phyloP scores from a whole-genome alignment of 2,113 vertebrate species.

The Calyptommatus sinebrachiatus region DNA sequence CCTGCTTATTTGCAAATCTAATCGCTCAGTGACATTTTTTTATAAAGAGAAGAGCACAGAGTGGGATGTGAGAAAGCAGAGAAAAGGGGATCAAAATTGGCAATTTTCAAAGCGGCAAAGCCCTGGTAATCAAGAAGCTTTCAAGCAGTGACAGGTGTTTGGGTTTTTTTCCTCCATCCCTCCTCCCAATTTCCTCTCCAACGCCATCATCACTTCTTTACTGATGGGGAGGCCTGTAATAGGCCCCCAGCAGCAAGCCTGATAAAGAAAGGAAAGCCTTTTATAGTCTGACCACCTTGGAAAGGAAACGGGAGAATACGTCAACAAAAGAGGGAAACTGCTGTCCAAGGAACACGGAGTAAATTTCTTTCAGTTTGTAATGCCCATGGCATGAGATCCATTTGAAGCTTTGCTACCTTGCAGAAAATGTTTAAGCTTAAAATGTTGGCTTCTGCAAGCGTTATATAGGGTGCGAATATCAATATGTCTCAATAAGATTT shows the following conservation, averaged over 20 bases:
- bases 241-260: neutral
- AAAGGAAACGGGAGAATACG: neutral
- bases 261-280: neutral
- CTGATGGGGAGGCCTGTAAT: constrained; percentile 13
- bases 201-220: neutral
- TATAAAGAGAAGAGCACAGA: constrained; percentile 62
- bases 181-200: neutral
- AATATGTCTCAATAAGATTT: neutral
- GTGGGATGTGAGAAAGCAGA: constrained; percentile 44
- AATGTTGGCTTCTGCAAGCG: neutral
- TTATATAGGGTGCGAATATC: neutral
- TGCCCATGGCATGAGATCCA: neutral
- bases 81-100: constrained; percentile 35
- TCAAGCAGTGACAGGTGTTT: constrained; percentile 35
- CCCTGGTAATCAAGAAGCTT: constrained; percentile 16
- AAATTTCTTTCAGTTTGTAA: neutral
- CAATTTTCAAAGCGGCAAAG: constrained; percentile 28
- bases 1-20: constrained; percentile 80
- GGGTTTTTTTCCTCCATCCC: neutral
- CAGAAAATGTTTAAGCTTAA: fast-evolving
- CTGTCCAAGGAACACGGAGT: neutral
- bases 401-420: neutral
- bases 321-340: neutral
- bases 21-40: constrained; percentile 61
- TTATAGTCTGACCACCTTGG: neutral